A percentile compares a stretch with the other conserved stretches of the same genome.
Conservation (phyloP, 2,797 vertebrate species). For the Coluber constrictor region DNA sequence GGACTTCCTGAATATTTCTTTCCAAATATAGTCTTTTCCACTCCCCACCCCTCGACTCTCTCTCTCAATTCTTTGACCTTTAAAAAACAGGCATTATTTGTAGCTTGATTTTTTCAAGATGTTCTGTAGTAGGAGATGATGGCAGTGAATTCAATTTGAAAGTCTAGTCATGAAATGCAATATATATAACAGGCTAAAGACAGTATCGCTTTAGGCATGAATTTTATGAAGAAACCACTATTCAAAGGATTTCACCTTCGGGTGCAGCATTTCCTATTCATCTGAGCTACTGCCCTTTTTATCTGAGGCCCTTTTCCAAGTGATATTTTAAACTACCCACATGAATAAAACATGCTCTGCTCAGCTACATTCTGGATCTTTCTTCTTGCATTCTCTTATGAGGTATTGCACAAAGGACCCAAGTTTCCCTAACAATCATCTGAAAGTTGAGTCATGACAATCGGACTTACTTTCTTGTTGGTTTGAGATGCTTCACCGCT, state of each 20-base stretch:
- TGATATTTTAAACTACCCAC: constrained; percentile 55
- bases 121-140: constrained; percentile 53
- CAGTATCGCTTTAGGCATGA: constrained; percentile 38
- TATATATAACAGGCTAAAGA: constrained; percentile 52
- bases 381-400: constrained; percentile 20
- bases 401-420: constrained; percentile 34
- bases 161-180: constrained; percentile 53
- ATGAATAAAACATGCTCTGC: constrained; percentile 25
- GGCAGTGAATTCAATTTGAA: constrained; percentile 53
- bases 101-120: constrained; percentile 57
- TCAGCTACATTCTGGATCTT: constrained; percentile 20
- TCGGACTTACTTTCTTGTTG: neutral
- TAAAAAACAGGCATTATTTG: constrained; percentile 57
- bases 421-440: constrained; percentile 11
- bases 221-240: constrained; percentile 51
- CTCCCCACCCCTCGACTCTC: accelerated
- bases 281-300: constrained; percentile 38
- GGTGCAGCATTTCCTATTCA: constrained; percentile 40
- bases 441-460: neutral
- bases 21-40: constrained; percentile 46
- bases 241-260: constrained; percentile 52
- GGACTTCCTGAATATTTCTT: constrained; percentile 57
- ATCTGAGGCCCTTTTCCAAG: constrained; percentile 50
- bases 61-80: constrained; percentile 54
- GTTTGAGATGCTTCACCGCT: neutral